Evolutionary conservation across 2,888 invertebrate species (phyloP).

Genomic region (Ditula angustiorana): DNA sequence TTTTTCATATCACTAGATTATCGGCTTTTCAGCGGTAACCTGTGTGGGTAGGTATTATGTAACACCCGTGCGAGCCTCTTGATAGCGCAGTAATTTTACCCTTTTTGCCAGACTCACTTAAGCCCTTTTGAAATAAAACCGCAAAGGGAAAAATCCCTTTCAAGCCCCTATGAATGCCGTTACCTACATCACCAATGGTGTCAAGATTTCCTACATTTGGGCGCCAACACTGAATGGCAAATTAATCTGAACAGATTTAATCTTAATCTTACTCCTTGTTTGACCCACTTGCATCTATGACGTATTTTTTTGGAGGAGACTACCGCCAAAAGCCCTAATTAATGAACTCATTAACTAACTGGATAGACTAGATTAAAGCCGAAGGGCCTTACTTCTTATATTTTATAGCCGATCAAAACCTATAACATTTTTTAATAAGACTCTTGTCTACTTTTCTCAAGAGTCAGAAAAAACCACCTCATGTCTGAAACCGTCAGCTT

Average conservation of each 20-base stretch:
- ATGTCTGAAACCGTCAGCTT: too few species aligned
- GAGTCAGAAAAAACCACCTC: too few species aligned
- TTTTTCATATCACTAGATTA: neutral
- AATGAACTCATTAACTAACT: too few species aligned
- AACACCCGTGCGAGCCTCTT: neutral
- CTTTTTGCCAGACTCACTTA: slow-evolving; percentile 3
- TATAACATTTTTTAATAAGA: too few species aligned
- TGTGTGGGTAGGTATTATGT: neutral
- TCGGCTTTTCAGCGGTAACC: neutral
- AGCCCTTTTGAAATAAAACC: slow-evolving; percentile 19
- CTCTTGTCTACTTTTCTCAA: too few species aligned
- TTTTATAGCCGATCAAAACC: too few species aligned
- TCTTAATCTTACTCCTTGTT: neutral
- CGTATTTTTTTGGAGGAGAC: too few species aligned
- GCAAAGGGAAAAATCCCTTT: slow-evolving; percentile 14
- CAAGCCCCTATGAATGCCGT: slow-evolving; percentile 14
- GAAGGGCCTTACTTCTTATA: too few species aligned
- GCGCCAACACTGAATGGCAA: slow-evolving; percentile 3
- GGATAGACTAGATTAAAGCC: too few species aligned
- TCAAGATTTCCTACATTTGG: slow-evolving; percentile 11
- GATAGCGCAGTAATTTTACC: slow-evolving; percentile 14
- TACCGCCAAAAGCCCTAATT: too few species aligned
- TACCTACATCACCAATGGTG: slow-evolving; percentile 24
- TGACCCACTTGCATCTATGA: too few species aligned
- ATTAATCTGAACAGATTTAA: slow-evolving; percentile 13